phyloP scores from a whole-genome alignment of 2,113 vertebrate species.

The Thalassarche chlororhynchos region DNA sequence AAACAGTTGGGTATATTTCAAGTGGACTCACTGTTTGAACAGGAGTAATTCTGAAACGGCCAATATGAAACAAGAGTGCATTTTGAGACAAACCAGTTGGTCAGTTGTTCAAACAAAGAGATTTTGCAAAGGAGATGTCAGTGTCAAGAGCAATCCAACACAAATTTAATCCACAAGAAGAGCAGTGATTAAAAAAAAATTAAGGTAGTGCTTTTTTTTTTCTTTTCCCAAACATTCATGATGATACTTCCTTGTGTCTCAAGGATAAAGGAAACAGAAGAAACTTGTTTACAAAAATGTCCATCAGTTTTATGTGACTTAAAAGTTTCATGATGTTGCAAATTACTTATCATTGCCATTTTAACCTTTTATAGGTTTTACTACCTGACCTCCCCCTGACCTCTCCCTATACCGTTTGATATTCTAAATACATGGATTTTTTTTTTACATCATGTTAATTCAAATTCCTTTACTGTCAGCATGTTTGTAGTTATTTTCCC shows the following conservation, averaged over 20 bases:
- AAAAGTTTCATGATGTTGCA: not conserved
- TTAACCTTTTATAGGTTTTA: not conserved
- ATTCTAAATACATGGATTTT: not conserved
- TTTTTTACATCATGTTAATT: not conserved
- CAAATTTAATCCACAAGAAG: not conserved
- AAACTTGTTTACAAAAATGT: not conserved
- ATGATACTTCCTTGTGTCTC: accelerated
- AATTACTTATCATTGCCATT: not conserved
- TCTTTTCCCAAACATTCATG: not conserved
- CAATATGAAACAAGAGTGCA: not conserved
- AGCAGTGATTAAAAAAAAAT: not conserved
- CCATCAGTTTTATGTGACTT: not conserved
- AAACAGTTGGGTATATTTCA: not conserved
- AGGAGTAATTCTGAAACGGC: not conserved
- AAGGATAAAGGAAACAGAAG: not conserved
- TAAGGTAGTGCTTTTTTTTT: not conserved
- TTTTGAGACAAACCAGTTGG: not conserved
- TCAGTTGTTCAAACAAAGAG: not conserved
- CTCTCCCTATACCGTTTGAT: not conserved
- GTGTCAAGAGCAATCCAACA: not conserved
- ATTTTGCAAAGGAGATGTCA: not conserved
- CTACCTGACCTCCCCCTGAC: not conserved
- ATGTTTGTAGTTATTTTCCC: not conserved
- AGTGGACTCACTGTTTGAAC: not conserved
- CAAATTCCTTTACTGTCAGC: not conserved